Conservation (phyloP, 2,797 vertebrate species). For the Mus minutoides region DNA sequence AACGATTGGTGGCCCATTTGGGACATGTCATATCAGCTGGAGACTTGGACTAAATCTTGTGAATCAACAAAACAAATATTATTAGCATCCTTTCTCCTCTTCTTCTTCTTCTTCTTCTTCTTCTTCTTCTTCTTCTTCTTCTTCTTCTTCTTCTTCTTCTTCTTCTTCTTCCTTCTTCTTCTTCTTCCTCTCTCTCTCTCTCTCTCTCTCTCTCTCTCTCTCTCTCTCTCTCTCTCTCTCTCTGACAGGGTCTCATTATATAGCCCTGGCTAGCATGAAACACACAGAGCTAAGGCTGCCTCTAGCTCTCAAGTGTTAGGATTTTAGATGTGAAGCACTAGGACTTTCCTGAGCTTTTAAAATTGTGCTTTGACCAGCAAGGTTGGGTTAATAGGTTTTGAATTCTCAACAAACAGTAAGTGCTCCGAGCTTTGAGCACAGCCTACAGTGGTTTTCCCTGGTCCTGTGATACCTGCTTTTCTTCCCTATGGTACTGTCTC, state of each 20-base stretch:
- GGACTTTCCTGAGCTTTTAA: not conserved
- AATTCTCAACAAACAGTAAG: not conserved
- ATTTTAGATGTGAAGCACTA: not conserved
- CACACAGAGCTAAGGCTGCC: not conserved
- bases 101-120: not conserved
- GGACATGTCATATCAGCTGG: not conserved
- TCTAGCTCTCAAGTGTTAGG: not conserved
- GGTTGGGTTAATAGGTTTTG: not conserved
- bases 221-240: not conserved
- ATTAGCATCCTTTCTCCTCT: not conserved
- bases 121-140: not conserved
- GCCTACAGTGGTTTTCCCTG: not conserved
- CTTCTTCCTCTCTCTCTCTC: no score
- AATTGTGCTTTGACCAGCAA: not conserved
- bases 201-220: not conserved
- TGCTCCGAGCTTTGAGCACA: not conserved
- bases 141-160: no score
- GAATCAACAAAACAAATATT: not conserved
- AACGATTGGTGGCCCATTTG: not conserved
- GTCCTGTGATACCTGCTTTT: not conserved
- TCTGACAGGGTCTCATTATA: not conserved
- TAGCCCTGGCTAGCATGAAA: not conserved
- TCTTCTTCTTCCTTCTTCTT: not conserved
- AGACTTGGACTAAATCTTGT: not conserved
- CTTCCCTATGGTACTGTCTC: not conserved